phyloP scores from a whole-genome alignment of 1,140 invertebrate genomes.

The Hesperophylax magnus region DNA sequence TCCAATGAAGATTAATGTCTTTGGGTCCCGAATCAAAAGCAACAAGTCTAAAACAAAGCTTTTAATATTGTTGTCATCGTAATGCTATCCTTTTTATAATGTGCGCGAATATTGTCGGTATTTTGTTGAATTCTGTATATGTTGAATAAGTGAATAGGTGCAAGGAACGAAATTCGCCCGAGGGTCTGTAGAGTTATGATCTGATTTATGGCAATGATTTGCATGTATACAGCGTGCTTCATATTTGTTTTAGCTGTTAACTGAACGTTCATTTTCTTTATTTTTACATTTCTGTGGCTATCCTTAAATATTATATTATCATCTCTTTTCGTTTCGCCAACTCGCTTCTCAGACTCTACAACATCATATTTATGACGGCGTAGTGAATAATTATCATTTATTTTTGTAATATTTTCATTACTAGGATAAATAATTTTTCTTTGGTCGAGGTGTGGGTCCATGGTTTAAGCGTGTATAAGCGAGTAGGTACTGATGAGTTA shows the following conservation, averaged over 20 bases:
- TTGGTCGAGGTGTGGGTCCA: too few relatives aligned
- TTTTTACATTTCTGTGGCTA: background rate
- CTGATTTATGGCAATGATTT: conserved; percentile 54
- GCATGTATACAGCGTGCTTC: conserved; percentile 50
- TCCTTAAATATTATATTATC: background rate
- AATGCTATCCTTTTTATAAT: too few relatives aligned
- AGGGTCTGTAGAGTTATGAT: conserved; percentile 13
- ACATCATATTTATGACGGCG: background rate
- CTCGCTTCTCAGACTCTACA: background rate
- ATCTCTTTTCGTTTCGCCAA: background rate
- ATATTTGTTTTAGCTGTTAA: conserved; percentile 48
- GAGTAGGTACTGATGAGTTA: too few relatives aligned
- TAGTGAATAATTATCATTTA: background rate
- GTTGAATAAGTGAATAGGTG: conserved; percentile 49
- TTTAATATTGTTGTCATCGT: too few relatives aligned
- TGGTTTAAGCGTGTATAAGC: too few relatives aligned
- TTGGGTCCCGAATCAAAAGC: too few relatives aligned
- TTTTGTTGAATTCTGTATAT: too few relatives aligned
- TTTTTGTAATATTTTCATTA: too few relatives aligned
- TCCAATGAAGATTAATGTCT: too few relatives aligned
- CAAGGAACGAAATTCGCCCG: conserved; percentile 14
- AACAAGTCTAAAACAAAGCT: too few relatives aligned
- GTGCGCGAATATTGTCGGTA: too few relatives aligned
- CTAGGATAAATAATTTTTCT: too few relatives aligned
- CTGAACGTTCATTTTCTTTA: conserved; percentile 4